Evolutionary conservation across 2,113 vertebrate genomes (phyloP).

Genomic region (Ahaetulla prasina): DNA sequence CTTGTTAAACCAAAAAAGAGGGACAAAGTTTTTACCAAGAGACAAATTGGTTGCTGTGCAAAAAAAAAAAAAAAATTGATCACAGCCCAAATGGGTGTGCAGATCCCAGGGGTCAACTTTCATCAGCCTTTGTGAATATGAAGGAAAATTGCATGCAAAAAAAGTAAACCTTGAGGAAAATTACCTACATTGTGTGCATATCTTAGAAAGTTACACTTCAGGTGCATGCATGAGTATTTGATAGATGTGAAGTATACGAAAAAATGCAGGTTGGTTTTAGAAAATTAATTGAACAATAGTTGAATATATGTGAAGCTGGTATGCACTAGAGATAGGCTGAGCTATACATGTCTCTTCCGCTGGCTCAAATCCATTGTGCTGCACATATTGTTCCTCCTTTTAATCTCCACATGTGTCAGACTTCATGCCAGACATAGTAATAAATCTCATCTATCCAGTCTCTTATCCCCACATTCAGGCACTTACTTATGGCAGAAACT

Average conservation of each 20-base stretch:
- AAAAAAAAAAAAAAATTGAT: not conserved
- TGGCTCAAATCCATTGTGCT: not conserved
- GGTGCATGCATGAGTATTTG: not conserved
- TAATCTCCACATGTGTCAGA: not conserved
- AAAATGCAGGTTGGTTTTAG: not conserved
- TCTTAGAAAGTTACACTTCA: not conserved
- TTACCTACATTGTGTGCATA: not conserved
- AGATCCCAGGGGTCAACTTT: not conserved
- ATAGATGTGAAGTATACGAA: not conserved
- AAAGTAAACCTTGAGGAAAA: not conserved
- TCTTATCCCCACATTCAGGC: not conserved
- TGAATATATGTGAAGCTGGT: not conserved
- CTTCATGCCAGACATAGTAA: not conserved
- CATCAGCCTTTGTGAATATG: not conserved
- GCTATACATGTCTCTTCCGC: not conserved
- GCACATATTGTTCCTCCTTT: not conserved
- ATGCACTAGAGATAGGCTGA: not conserved
- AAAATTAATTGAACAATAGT: not conserved
- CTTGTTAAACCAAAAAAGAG: not conserved
- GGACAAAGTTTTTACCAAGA: not conserved
- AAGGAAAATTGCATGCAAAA: not conserved
- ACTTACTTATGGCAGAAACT: not conserved
- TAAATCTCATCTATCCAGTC: not conserved
- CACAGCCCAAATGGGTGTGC: not conserved
- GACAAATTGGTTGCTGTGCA: not conserved